Conservation (phyloP, 2,888 invertebrate species). For the Pyrocoelia pectoralis region DNA sequence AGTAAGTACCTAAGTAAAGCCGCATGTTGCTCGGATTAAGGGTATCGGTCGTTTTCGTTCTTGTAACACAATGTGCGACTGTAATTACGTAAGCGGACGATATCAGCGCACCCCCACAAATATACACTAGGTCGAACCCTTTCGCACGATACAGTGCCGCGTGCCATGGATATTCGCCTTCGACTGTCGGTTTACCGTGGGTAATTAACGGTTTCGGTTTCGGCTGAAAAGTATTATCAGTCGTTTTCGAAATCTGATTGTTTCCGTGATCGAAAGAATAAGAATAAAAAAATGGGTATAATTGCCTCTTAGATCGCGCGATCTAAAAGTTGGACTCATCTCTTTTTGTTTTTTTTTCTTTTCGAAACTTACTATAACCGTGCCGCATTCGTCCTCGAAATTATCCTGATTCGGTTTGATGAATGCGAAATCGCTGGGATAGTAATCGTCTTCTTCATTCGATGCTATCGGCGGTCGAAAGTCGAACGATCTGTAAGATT, state of each 20-base stretch:
- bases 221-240: conserved; percentile 58
- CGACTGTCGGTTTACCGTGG: conserved; percentile 65
- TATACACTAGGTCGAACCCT: conserved; percentile 53
- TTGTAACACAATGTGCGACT: conserved; percentile 55
- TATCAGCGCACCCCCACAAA: conserved; percentile 54
- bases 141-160: conserved; percentile 68
- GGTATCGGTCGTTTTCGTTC: neutral
- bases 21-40: neutral
- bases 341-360: no score
- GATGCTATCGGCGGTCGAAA: neutral
- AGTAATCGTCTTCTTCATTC: conserved; percentile 1
- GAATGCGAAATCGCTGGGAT: conserved; percentile 1
- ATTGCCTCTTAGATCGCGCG: no score
- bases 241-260: no score
- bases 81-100: conserved; percentile 50
- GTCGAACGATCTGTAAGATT: no score
- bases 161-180: conserved; percentile 76
- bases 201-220: conserved; percentile 67
- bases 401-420: neutral
- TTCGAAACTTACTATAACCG: conserved; percentile 4
- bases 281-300: no score
- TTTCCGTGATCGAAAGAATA: no score
- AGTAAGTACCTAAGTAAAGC: neutral
- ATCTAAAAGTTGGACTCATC: no score
- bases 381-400: neutral